phyloP scores from a whole-genome alignment of 2,113 vertebrate genomes.

The Trichechus manatus region DNA sequence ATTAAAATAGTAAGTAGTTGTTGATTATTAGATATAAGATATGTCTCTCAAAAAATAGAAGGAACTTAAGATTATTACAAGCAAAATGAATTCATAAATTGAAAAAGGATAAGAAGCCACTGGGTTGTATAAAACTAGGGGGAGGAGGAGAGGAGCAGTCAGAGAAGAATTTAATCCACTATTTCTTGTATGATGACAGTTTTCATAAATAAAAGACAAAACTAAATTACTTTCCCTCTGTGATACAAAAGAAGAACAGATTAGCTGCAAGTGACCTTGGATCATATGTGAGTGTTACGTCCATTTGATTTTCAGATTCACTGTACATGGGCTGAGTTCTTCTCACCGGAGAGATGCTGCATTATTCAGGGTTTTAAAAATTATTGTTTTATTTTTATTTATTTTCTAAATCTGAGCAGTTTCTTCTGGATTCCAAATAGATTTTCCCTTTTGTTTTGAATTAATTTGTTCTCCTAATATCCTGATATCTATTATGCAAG shows the following conservation, averaged over 20 bases:
- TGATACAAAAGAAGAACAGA: neutral
- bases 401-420: slow-evolving; percentile 1
- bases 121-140: neutral
- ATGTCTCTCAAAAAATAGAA: slow-evolving; percentile 18
- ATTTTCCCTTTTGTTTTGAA: slow-evolving; percentile 48
- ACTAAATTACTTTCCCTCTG: neutral
- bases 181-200: neutral
- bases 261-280: neutral
- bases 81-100: neutral
- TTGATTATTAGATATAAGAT: neutral
- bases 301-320: neutral
- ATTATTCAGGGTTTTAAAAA: neutral
- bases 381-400: slow-evolving; percentile 44
- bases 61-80: neutral
- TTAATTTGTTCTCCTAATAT: slow-evolving; percentile 35
- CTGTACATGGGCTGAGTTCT: neutral
- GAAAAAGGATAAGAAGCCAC: neutral
- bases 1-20: neutral
- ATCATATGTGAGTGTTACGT: fast-evolving
- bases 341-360: neutral
- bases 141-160: neutral
- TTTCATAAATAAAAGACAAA: slow-evolving; percentile 12
- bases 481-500: neutral
- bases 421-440: slow-evolving; percentile 39
- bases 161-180: neutral